Evolutionary conservation across 1,140 invertebrate genomes (phyloP), one percentile per base, ranked within the genome.

Genomic region (Platorchestia sp.): DNA sequence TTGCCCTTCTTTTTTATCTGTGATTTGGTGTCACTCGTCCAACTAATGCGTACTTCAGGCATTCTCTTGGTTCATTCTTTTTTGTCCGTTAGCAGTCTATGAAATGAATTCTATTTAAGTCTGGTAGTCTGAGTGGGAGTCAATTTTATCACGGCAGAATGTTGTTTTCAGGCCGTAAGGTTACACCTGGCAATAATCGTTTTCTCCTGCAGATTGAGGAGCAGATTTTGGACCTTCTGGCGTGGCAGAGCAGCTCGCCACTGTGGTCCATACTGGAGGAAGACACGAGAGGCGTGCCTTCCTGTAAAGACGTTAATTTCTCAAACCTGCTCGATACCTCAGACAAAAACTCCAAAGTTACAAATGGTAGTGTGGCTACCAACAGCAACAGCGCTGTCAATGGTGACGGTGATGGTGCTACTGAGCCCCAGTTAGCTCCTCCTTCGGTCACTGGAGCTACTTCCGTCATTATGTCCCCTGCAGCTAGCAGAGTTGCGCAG

Each of bases 141-240:
- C n/a, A n/a, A n/a, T n/a, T n/a, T n/a, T n/a, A n/a, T n/a, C n/a
- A n/a, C n/a, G n/a, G n/a, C n/a, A n/a, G n/a, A n/a, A n/a, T n/a
- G n/a, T n/a, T n/a, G n/a, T n/a, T n/a, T n/a, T n/a, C n/a, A n/a
- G n/a, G n/a, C n/a, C n/a, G n/a, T n/a, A n/a, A n/a, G n/a, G n/a
- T n/a, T n/a, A n/a, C n/a, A n/a, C n/a, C n/a, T n/a, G n/a, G n/a
- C n/a, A n/a, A n/a, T n/a, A n/a, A n/a, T n/a, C 47, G 59, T 75
- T 1, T 75, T 36, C 36, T 1, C 36, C 14, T 97, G 95, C 97
- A 99, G 97, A 98, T 99, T 96, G 99, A 99, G 97, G 99, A 99
- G 97, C 98, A 98, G 97, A 99, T 99, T 96, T 97, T 99, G n/a
- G 99, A 99, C 97, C 98, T 98, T 41, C 97, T 99, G 95, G 99